These are phyloP conservation scores for Magallana nippona DNA, from an alignment of 2,888 invertebrate genomes.

Conservation along the genomic window DNA sequence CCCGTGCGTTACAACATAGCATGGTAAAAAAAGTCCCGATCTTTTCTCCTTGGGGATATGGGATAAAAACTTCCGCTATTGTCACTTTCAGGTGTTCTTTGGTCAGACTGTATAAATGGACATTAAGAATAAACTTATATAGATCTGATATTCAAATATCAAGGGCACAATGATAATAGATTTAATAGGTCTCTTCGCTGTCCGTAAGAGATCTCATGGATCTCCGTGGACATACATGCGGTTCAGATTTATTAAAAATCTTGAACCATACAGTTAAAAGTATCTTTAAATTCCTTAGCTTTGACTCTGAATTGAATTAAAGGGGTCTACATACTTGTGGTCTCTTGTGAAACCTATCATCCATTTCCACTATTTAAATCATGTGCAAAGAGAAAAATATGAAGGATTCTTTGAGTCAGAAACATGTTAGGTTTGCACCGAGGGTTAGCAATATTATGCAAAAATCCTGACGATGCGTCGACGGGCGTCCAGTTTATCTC, in stretches of 20 bases:
- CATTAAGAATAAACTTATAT: slow-evolving; percentile 18
- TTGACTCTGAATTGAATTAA: too few relatives aligned
- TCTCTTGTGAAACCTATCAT: too few relatives aligned
- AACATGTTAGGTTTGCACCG: neutral
- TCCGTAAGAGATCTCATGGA: neutral
- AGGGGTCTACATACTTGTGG: too few relatives aligned
- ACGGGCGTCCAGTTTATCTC: neutral
- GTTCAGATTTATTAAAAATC: too few relatives aligned
- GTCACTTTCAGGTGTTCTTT: neutral
- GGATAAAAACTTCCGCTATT: neutral
- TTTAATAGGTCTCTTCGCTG: neutral
- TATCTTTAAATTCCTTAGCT: too few relatives aligned
- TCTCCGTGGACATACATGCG: too few relatives aligned
- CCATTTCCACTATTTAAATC: too few relatives aligned
- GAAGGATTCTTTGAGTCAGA: neutral
- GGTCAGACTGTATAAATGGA: neutral
- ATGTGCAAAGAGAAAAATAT: too few relatives aligned
- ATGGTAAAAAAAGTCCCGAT: too few relatives aligned
- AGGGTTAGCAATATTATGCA: neutral
- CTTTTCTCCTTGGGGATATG: neutral
- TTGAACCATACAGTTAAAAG: too few relatives aligned
- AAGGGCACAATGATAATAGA: neutral
- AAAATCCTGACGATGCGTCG: neutral
- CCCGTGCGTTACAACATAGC: too few relatives aligned
- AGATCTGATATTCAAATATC: neutral